Conservation (phyloP, 2,888 invertebrate genomes). For the Papilio protenor region DNA sequence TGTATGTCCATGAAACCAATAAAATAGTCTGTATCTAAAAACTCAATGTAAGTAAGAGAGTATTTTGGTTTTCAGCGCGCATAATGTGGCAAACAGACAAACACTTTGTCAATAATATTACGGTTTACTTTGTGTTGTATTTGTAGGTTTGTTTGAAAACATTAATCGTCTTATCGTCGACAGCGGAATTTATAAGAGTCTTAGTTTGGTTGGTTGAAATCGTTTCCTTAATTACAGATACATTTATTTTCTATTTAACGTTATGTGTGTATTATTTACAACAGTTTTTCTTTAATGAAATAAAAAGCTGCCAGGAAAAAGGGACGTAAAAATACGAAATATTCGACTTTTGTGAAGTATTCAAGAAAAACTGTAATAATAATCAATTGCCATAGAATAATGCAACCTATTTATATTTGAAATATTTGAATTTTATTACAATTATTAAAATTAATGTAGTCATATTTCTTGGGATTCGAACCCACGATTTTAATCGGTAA, state of each 20-base stretch:
- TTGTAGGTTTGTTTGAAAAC: slow-evolving; percentile 17
- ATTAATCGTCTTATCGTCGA: slow-evolving; percentile 21
- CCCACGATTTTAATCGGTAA: no score
- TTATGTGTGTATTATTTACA: neutral
- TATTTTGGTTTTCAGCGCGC: neutral
- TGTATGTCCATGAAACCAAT: neutral
- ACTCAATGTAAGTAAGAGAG: neutral
- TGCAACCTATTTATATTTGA: no score
- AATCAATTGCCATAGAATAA: no score
- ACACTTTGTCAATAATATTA: neutral
- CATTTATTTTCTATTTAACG: neutral
- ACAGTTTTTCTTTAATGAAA: neutral
- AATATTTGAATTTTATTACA: no score
- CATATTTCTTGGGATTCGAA: no score
- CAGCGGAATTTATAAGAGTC: slow-evolving; percentile 10
- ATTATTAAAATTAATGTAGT: no score
- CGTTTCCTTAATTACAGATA: slow-evolving; percentile 8
- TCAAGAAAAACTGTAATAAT: no score
- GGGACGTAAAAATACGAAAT: no score
- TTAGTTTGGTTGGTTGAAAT: slow-evolving; percentile 10
- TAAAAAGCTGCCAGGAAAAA: neutral
- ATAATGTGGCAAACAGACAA: neutral
- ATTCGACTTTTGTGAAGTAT: no score
- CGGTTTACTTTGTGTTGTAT: neutral
- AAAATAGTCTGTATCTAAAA: neutral